Percentiles rank a stretch among this genome's conserved stretches.
These are phyloP conservation scores for Stratiolaelaps scimitus DNA, from an alignment of 1,140 invertebrate species.

Conservation along the genomic window DNA sequence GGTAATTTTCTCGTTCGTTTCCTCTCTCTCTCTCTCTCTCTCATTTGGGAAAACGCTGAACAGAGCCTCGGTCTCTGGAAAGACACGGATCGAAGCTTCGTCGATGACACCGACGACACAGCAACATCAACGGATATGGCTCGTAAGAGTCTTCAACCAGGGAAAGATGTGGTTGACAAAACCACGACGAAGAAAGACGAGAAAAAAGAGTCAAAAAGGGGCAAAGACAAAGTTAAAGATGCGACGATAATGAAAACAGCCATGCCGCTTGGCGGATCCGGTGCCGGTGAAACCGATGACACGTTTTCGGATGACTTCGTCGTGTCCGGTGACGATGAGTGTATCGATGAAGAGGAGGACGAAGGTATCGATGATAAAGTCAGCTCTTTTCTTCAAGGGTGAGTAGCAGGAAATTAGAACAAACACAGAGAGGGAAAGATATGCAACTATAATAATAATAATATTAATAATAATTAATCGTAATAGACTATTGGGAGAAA, in stretches of 20 bases:
- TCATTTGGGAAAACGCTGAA: background rate
- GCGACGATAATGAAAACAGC: background rate
- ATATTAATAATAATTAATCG: too few relatives aligned
- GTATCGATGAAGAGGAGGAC: constrained; percentile 31
- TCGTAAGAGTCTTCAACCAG: too few relatives aligned
- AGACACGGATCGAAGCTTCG: constrained; percentile 44
- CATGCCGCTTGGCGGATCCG: background rate
- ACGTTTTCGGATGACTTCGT: background rate
- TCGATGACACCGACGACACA: constrained; percentile 32
- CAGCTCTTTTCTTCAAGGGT: constrained; percentile 30
- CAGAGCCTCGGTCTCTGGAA: constrained; percentile 89
- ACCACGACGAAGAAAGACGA: constrained; percentile 29
- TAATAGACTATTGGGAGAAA: too few relatives aligned
- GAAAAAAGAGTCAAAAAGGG: constrained; percentile 23
- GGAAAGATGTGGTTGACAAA: background rate
- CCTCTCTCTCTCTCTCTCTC: too few relatives aligned
- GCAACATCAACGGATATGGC: background rate
- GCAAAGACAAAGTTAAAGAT: constrained; percentile 11
- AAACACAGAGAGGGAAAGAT: too few relatives aligned
- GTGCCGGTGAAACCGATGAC: constrained; percentile 3
- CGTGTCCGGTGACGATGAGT: constrained; percentile 29
- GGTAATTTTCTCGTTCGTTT: too few relatives aligned
- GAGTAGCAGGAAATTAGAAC: background rate
- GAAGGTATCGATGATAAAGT: constrained; percentile 35
- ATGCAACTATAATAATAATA: too few relatives aligned